Evolutionary conservation across 2,888 invertebrate genomes (phyloP), one percentile per base, ranked within the genome.

Genomic region (Drosophila anceps): DNA sequence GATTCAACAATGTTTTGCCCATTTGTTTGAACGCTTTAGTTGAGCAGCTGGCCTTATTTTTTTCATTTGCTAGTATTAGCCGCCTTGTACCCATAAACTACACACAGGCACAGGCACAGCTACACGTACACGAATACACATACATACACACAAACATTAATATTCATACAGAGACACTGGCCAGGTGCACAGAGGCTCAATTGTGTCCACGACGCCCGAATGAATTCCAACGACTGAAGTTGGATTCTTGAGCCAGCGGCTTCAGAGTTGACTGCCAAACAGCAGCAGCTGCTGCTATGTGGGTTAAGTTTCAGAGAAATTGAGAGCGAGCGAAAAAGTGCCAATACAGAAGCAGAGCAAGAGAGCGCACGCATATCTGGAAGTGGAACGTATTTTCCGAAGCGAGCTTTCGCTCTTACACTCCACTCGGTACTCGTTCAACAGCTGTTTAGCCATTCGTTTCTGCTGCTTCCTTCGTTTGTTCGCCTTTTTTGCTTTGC

Each of bases 221-320:
- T 83, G 88, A 79, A 89, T 90, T 87, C 90, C 91, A 91, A 90
- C 91, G 91, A 91, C 91, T 91, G 84, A 91, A 88, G 85, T 68
- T 69, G 18, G 43, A 15, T 29, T 44, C 20, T 76, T 68, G 55
- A 46, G 27, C 72, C 64, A 53, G 44, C 55, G 35, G 58, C 54
- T 61, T 75, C 44, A 51, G 15, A 15, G 48, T 31, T 61, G 44
- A 48, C 66, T 20, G 35, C 31, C 57, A 31, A 18, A 31, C 24
- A 54, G 29, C 24, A 50, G 50, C 59, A 41, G 50, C 50, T 31
- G 64, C 64, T 69, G 44, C 64, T 58, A 78, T 80, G 68, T 84
- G 87, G 84, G 80, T 73, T 77, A 80, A 78, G 80, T 74, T 74
- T 20, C 35, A 35, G 31, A 13, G 55, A 37, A 24, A 12, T 31